Base-by-base conservation (phyloP, 64 coral and sea anemone species). In the Dendrophyllia cribrosa region DNA sequence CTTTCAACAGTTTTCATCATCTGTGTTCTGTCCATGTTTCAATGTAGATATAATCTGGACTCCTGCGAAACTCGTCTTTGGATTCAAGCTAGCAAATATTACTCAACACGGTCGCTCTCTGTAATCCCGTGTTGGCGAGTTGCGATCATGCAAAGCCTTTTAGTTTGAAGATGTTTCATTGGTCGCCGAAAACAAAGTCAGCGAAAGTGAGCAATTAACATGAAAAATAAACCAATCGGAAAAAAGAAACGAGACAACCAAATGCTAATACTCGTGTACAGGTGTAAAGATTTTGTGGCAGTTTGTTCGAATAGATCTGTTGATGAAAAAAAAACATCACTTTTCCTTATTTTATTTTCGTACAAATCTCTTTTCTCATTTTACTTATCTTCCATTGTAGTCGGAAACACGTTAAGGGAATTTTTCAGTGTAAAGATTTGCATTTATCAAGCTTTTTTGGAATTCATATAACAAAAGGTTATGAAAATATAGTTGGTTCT, bases 1-100 rank as follows among this genome's bases (percentile, higher is more conserved):
- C 95, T 97, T 68, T 97, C 95, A 43, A 97, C 92, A 10, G 95
- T 97, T 88, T 97, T 97, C 66, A 94, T 62, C 50, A 97, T 76
- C 66, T 97, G 95, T 8, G 92, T 58, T 76, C 93, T 94, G 43
- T 97, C 95, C 95, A 97, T 97, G 13, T n/a, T 94, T 43, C 75
- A 11, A 46, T 70, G 63, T 63, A 45, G 22, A 70, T 26, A 20
- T 4, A 22, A 43, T 3, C 22, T 79, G 4, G 12, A 79, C 17
- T 20, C 63, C 9, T 3, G 15, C n/a, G 45, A 84, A 84, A 65
- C 61, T 51, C 8, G 8, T 20, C 14, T 63, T 23, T 67, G 43
- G 46, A 17, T 84, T 48, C 26, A 82, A 78, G 58, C 25, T 60
- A 65, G 14, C 79, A 61, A 49, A n/a, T 44, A 69, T 59, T 79